phyloP scores from a whole-genome alignment of 2,888 invertebrate species.

The Drosophila peninsularis region DNA sequence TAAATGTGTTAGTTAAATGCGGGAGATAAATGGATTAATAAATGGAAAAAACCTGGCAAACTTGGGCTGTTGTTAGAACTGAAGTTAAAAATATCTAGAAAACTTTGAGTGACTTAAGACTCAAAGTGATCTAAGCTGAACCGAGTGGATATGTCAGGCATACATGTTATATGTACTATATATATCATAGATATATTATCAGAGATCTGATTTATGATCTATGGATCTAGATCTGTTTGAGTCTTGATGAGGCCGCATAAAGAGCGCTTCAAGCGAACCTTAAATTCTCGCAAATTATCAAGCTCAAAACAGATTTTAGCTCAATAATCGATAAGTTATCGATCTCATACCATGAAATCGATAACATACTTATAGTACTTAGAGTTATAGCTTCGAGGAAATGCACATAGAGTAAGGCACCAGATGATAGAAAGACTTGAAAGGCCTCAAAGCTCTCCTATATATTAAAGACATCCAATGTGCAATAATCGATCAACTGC shows the following conservation, averaged over 20 bases:
- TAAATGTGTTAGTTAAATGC: slow-evolving; percentile 26
- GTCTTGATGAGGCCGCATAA: too few species aligned
- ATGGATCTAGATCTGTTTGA: too few species aligned
- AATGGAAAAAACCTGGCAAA: not conserved
- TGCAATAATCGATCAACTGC: not conserved
- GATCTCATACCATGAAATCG: not conserved
- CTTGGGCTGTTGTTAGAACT: too few species aligned
- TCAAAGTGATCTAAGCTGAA: not conserved
- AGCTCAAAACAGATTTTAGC: too few species aligned
- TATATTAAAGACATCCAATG: too few species aligned
- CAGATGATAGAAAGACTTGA: too few species aligned
- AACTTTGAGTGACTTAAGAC: not conserved
- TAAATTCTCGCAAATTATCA: too few species aligned
- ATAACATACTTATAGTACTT: not conserved
- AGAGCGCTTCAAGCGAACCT: too few species aligned
- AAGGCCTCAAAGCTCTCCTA: too few species aligned
- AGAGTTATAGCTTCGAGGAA: not conserved
- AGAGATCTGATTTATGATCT: not conserved
- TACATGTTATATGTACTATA: not conserved
- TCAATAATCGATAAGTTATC: not conserved
- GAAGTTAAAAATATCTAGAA: too few species aligned
- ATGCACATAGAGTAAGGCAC: not conserved
- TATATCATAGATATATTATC: not conserved
- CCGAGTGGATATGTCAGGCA: not conserved
- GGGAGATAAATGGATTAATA: slow-evolving; percentile 35